phyloP scores from a whole-genome alignment of 2,797 vertebrate species.

The Phrynocephalus forsythii region DNA sequence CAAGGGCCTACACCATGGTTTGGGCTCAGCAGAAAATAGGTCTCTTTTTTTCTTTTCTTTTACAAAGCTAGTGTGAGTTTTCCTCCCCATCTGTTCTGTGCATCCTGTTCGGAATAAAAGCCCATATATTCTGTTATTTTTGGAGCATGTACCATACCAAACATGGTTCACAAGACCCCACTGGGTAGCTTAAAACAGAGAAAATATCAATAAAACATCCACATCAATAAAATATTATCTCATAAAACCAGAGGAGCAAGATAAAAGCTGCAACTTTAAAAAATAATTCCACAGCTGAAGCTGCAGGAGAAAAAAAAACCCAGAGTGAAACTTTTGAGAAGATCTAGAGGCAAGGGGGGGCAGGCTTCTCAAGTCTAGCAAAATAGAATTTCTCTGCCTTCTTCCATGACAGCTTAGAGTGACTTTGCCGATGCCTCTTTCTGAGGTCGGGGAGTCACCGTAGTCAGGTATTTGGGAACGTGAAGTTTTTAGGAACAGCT shows the following conservation, averaged over 20 bases:
- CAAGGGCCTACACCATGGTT: background rate
- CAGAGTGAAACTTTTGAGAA: background rate
- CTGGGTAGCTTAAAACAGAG: background rate
- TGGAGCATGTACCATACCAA: background rate
- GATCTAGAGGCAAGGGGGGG: too few relatives aligned
- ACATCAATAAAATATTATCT: background rate
- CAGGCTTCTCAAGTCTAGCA: background rate
- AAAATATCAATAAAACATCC: constrained; percentile 1
- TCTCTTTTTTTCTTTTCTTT: background rate
- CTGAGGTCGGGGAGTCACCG: too few relatives aligned
- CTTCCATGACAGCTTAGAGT: background rate
- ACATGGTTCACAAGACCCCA: background rate
- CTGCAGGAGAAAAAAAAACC: background rate
- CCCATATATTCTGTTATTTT: background rate
- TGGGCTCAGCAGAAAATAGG: background rate
- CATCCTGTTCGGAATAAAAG: background rate
- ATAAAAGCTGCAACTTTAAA: background rate
- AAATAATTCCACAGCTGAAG: background rate
- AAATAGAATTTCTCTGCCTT: background rate
- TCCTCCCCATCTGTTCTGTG: background rate
- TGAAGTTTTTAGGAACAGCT: too few relatives aligned
- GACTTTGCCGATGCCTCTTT: too few relatives aligned
- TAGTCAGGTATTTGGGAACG: too few relatives aligned
- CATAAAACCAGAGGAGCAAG: background rate
- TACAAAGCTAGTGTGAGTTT: background rate